Evolutionary conservation across 2,888 invertebrate genomes (phyloP).

Genomic region (Eupithecia dodoneata): DNA sequence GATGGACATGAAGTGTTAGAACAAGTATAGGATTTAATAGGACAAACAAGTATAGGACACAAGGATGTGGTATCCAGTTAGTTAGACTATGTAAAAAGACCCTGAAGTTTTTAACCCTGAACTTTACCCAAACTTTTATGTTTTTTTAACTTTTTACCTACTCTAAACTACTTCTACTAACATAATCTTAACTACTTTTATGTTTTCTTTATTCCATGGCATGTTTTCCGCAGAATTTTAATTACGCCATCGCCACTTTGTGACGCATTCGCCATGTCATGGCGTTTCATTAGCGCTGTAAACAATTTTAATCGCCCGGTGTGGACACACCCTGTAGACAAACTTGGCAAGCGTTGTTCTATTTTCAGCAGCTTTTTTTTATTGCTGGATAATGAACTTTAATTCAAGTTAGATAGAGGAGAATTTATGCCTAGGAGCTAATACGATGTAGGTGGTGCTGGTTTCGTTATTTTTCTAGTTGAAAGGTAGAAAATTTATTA

Average conservation of each 20-base stretch:
- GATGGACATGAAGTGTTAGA: no score
- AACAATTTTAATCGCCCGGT: conserved; percentile 75
- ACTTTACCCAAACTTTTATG: no score
- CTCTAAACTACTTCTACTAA: no score
- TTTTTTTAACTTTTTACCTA: no score
- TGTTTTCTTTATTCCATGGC: not conserved
- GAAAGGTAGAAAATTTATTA: not conserved
- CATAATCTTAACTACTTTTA: not conserved
- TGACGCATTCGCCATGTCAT: conserved; percentile 60
- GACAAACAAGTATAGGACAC: no score
- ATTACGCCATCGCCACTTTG: conserved; percentile 58
- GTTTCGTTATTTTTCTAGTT: not conserved
- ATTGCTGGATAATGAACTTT: conserved; percentile 1
- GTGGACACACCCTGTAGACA: conserved; percentile 61
- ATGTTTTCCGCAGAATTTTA: conserved; percentile 59
- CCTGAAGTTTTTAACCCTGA: not conserved
- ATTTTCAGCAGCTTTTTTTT: conserved; percentile 7
- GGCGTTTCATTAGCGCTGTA: conserved; percentile 75
- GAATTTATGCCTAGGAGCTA: not conserved
- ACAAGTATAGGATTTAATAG: no score
- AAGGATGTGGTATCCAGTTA: no score
- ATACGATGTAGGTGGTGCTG: not conserved
- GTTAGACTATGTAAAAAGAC: no score
- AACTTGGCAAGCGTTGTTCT: conserved; percentile 31
- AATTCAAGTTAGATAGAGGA: not conserved